These are phyloP conservation scores for Anthopleura xanthogrammica DNA, from an alignment of 92 coral and sea anemone species.

Conservation along the genomic window DNA sequence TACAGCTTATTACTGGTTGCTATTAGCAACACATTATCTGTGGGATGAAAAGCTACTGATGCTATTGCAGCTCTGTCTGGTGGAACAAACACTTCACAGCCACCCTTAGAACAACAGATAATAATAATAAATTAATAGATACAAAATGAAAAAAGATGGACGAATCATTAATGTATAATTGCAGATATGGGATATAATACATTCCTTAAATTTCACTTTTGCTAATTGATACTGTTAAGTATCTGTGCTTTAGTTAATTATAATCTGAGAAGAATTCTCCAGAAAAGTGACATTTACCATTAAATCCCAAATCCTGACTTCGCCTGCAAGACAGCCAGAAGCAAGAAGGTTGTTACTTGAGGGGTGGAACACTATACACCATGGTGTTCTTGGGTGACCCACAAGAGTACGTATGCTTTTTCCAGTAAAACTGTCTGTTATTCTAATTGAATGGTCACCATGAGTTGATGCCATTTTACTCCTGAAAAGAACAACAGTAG, in stretches of 20 bases:
- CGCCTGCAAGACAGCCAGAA: constrained; percentile 93
- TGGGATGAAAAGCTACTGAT: constrained; percentile 92
- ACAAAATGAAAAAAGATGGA: too few relatives aligned
- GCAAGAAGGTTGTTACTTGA: constrained; percentile 78
- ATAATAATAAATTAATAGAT: too few relatives aligned
- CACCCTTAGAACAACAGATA: constrained; percentile 35
- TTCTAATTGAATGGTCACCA: constrained; percentile 89
- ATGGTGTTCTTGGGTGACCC: constrained; percentile 95
- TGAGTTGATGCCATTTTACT: constrained; percentile 88
- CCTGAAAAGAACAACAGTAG: constrained; percentile 30
- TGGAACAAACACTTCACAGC: constrained; percentile 69
- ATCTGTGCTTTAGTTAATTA: too few relatives aligned
- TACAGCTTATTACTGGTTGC: constrained; percentile 88
- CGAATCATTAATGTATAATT: too few relatives aligned
- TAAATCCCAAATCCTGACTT: constrained; percentile 92
- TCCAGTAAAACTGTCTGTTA: constrained; percentile 68
- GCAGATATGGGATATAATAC: too few relatives aligned
- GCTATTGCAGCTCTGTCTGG: constrained; percentile 76
- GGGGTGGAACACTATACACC: constrained; percentile 89
- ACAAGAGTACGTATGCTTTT: constrained; percentile 60
- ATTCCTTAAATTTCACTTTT: too few relatives aligned
- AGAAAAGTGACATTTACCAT: constrained; percentile 26
- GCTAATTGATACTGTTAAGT: neutral
- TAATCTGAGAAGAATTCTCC: too few relatives aligned
- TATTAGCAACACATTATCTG: constrained; percentile 66